Percentiles rank a stretch among this genome's conserved stretches.
Conservation (phyloP, 2,113 vertebrate species). For the Steatornis caripensis region DNA sequence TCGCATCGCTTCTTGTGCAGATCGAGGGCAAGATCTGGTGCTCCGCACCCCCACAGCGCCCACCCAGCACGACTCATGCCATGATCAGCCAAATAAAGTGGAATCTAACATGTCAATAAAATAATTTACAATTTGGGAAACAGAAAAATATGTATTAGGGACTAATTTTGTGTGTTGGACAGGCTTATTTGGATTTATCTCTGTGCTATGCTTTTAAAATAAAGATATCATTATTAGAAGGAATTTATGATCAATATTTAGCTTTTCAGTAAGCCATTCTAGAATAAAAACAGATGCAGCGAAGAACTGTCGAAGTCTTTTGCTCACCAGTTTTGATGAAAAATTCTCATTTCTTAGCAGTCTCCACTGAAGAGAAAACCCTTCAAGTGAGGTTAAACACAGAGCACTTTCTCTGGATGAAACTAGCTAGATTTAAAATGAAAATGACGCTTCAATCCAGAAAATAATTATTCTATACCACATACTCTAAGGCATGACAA, state of each 20-base stretch:
- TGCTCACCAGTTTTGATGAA: background rate
- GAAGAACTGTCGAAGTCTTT: background rate
- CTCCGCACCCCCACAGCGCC: too few relatives aligned
- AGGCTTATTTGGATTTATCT: too few relatives aligned
- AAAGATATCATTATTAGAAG: background rate
- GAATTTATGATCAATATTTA: background rate
- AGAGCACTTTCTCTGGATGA: background rate
- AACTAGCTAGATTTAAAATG: background rate
- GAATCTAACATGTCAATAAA: background rate
- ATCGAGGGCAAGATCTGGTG: too few relatives aligned
- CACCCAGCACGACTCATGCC: accelerated
- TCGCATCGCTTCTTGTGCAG: too few relatives aligned
- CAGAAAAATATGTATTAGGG: background rate
- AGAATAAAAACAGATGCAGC: background rate
- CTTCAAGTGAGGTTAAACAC: conserved; percentile 3
- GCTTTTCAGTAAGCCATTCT: background rate
- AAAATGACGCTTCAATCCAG: background rate
- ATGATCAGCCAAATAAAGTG: background rate
- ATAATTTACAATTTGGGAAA: background rate
- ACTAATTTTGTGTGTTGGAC: background rate
- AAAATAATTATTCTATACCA: background rate
- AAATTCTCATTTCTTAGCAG: conserved; percentile 17
- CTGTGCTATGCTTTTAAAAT: background rate
- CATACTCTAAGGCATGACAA: background rate
- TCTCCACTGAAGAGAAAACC: background rate